Evolutionary conservation across 2,797 vertebrate genomes (phyloP), one percentile per base, ranked within the genome.

Genomic region (Enteromius trimaculatus): DNA sequence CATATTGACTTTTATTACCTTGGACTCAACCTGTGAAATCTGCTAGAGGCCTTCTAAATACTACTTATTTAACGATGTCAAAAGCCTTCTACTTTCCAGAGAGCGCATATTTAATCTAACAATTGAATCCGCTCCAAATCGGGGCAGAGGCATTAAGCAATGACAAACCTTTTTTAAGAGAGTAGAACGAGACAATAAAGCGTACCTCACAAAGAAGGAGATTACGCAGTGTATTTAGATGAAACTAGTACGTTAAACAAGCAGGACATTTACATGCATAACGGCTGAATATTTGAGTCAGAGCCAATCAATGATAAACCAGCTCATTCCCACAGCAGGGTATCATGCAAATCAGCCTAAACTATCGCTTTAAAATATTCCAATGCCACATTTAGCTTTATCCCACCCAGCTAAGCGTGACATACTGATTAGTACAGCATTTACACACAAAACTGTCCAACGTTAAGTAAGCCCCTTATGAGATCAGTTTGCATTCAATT

Each of bases 281-380:
- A 89, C 88, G 80, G 80, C 68, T 81, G 92, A 91, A 90, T 92
- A 90, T 88, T 19, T 83, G 80, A 90, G 84, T 90, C 84, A 84
- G 87, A 81, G 64, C 74, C 69, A 80, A 26, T 80, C 69, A 29
- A 68, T 44, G 44, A 75, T 77, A 83, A 84, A 87, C 82, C 82
- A 80, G 49, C 79, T 37, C 47, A 82, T 69, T 69, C 77, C 64
- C 84, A 51, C 66, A 79, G 60, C 17, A 80, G 55, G 79, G 65
- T 79, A 85, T 70, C 58, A 84, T 65, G 76, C 80, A 82, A 78
- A 85, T 85, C 79, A 72, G 6, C 49, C 75, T 81, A 34, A 77
- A 72, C 34, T 71, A 42, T 64, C 19, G 3, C 62, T 68, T 76
- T 81, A 81, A 78, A 80, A 83, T 78, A 69, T 51, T 69, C 65